Evolutionary conservation across 1,140 invertebrate species (phyloP), one percentile per base, ranked within the genome.

Genomic region (Plectus sambesii): DNA sequence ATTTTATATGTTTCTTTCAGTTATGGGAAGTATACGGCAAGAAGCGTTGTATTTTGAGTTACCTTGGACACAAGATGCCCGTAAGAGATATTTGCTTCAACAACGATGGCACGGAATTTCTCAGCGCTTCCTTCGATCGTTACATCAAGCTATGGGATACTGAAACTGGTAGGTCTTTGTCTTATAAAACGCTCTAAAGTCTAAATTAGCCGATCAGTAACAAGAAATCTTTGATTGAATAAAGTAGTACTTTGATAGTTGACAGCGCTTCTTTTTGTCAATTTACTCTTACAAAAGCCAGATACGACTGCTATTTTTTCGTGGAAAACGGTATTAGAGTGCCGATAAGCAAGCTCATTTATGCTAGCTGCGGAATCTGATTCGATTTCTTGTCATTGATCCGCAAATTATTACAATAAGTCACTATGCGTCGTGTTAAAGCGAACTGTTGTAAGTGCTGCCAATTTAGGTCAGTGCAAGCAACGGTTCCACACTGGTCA

Each of bases 111-210:
- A 82, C 81, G 27, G 79, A 85, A 64, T 98, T 99, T 70, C 72
- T 98, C 12, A 93, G 88, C 17, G 87, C 89, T 51, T 87, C 83
- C 69, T 79, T 77, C 62, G 78, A 79, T 74, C 78, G 87, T 29
- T 92, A 85, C 63, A 86, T 96, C 42, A 98, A 98, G 74, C 72
- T 99, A 29, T 99, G 94, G 93, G 93, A 99, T 70, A 97, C 93
- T 0, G 94, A 99, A 75, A 94, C 86, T 49, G 75, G 75, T 73
- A 55, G 45, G 48, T 49, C 20, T n/a, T n/a, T 22, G 9, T 20
- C 42, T 52, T 46, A 17, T 46, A 15, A 1, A 29, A n/a, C 12
- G 2, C 17, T 33, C 44, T 5, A 55, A 23, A 1, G 35, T 15
- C n/a, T n/a, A 12, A 1, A 33, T 40, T 20, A 8, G 19, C 3